Evolutionary conservation across 2,113 vertebrate species (phyloP), one percentile per base, ranked within the genome.

Genomic region (Sylvietta virens): DNA sequence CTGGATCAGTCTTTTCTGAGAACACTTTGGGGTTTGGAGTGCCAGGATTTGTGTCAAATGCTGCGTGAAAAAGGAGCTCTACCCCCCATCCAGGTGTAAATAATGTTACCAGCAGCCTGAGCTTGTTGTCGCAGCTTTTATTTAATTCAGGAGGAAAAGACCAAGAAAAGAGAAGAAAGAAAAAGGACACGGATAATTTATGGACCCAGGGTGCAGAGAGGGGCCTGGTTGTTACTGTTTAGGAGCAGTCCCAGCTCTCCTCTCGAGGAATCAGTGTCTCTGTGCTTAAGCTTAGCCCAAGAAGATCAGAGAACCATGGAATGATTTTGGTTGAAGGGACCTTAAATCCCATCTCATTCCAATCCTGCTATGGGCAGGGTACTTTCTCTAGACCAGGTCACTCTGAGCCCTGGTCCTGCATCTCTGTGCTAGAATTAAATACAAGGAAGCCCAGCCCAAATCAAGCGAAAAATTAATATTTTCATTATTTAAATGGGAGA

Each of bases 221-320:
- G 18, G 35, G 30, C 45, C 56, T 73, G 45, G 54, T 6, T 51
- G 70, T 20, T 30, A 76, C 44, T 3, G 2, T 51, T 71, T 6
- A 67, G 53, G 31, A 70, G 42, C 1, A 1, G 56, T 26, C 35
- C 22, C 30, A 64, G n/a, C 26, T 58, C 79, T 61, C 30, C 2
- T 1, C n/a, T 42, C 0, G 0, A 81, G 51, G 35, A 67, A 42
- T 26, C 22, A 6, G 22, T 58, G 51, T n/a, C 45, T 22, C 50
- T 44, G 21, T 31, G 37, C 37, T 45, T 69, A n/a, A 61, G 8
- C 45, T 88, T 30, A 81, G 64, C 40, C 31, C 23, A 54, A 9
- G 71, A n/a, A 76, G n/a, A 10, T 56, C 39, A 53, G 45, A 69
- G 33, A 53, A 60, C 39, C 21, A 7, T 31, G 33, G 47, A 61